Base-by-base conservation (phyloP, 2,113 vertebrate species). In the Boleophthalmus pectinirostris region DNA sequence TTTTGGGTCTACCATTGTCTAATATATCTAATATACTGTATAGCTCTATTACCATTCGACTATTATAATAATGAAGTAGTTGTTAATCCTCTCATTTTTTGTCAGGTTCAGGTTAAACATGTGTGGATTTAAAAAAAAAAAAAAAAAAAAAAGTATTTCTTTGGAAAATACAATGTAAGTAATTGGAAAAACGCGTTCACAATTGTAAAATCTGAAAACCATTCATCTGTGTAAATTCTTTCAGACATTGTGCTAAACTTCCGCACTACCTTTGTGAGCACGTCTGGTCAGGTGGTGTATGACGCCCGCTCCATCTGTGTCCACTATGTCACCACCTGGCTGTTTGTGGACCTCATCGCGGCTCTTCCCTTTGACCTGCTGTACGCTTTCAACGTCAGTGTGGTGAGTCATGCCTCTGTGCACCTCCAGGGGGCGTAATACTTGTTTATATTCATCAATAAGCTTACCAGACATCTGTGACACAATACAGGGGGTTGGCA, bases 301-400 rank as follows among this genome's bases (percentile, higher is more conserved):
- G 94, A 95, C 25, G 92, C 92, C n/a, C 94, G 93, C 79, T 95
- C 94, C 84, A 95, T 95, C 88, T 94, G 94, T 57, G 86, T 95
- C 47, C 94, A 95, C 89, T 95, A 95, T 78, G 93, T 93, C 85
- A 94, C 94, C 87, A 95, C 94, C 45, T 95, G 94, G 94, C 94
- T 95, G 60, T 95, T 95, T 73, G 94, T 95, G 33, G 94, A 95
- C 78, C 92, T 95, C 69, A 93, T 95, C 20, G 94, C 94, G 20
- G 94, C 94, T 10, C 89, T 95, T 75, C 94, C 94, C 77, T 95
- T 95, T 73, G 94, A 95, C 90, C 90, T 95, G 56, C 93, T 95
- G 69, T 94, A 94, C 15, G 94, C 94, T 24, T 95, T 95, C 84
- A 94, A 94, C 68, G 87, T 95, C 90, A 95, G 93, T 71, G 94